Conservation (phyloP, 2,113 vertebrate species). For the Brachyhypopomus occidentalis region DNA sequence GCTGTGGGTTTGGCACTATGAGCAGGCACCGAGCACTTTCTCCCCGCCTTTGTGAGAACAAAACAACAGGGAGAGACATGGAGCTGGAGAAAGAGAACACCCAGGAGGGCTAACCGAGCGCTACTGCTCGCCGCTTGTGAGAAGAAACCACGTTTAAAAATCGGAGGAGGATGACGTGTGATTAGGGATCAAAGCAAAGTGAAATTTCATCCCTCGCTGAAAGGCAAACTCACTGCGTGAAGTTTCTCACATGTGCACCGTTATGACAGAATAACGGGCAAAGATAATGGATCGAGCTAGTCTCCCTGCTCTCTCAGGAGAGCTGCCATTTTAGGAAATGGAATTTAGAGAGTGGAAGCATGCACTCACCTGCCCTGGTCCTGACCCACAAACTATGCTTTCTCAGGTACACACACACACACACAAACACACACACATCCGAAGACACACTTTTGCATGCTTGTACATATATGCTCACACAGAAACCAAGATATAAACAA, state of each 20-base stretch:
- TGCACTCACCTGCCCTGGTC: conserved; percentile 57
- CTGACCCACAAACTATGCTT: conserved; percentile 53
- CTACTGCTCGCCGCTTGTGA: neutral
- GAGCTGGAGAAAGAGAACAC: conserved; percentile 48
- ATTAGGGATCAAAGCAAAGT: conserved; percentile 1
- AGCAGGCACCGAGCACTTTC: conserved; percentile 43
- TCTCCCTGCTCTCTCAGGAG: neutral
- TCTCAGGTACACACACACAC: conserved; percentile 56
- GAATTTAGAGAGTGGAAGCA: conserved; percentile 43
- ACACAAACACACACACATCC: neutral
- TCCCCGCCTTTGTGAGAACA: conserved; percentile 40
- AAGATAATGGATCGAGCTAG: neutral
- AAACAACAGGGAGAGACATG: conserved; percentile 10
- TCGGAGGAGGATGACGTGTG: neutral
- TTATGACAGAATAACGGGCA: neutral
- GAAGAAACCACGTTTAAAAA: neutral
- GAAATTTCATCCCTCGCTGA: neutral
- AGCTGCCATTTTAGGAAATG: conserved; percentile 47
- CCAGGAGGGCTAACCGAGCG: conserved; percentile 7
- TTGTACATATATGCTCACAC: conserved; percentile 4
- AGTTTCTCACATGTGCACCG: neutral
- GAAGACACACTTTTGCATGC: neutral
- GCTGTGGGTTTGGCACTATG: conserved; percentile 33
- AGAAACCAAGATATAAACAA: conserved; percentile 30
- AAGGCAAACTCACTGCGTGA: neutral